Percentiles rank a stretch among this genome's conserved stretches.
Conservation (phyloP, 1,140 invertebrate genomes). For the Venturia canescens region DNA sequence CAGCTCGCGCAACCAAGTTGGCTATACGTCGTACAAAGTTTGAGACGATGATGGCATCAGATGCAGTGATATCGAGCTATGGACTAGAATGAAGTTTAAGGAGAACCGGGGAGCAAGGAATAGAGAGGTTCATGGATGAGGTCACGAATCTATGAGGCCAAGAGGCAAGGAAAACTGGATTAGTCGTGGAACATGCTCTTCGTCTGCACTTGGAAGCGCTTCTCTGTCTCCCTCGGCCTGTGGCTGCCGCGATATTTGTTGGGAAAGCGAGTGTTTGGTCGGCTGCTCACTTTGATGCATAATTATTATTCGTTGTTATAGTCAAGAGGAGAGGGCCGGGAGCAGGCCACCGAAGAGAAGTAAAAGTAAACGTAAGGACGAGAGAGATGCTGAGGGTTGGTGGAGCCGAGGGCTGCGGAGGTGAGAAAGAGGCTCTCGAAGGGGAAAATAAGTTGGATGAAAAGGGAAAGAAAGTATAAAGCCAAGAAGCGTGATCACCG, state of each 20-base stretch:
- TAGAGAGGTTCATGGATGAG: slow-evolving; percentile 27
- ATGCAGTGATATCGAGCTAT: slow-evolving; percentile 49
- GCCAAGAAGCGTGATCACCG: slow-evolving; percentile 54
- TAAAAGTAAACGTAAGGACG: slow-evolving; percentile 35
- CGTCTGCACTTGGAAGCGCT: background rate
- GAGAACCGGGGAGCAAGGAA: background rate
- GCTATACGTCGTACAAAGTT: slow-evolving; percentile 46
- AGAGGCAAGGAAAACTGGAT: slow-evolving; percentile 57
- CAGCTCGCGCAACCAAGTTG: background rate
- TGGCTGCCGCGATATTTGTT: background rate
- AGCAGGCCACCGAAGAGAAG: slow-evolving; percentile 32
- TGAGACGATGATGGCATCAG: slow-evolving; percentile 49
- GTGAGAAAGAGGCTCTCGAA: background rate
- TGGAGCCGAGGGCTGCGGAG: slow-evolving; percentile 32
- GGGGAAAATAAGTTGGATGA: slow-evolving; percentile 8
- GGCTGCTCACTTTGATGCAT: slow-evolving; percentile 61
- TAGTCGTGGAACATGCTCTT: slow-evolving; percentile 56
- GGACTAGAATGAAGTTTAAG: slow-evolving; percentile 30
- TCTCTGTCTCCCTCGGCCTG: background rate
- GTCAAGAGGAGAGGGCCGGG: slow-evolving; percentile 33
- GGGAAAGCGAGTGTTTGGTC: slow-evolving; percentile 45
- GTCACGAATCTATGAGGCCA: slow-evolving; percentile 42
- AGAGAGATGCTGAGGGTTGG: slow-evolving; percentile 25
- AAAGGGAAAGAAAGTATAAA: background rate
- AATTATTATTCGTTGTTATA: slow-evolving; percentile 61